A percentile compares a stretch with the other conserved stretches of the same genome.
phyloP scores from a whole-genome alignment of 1,140 invertebrate species.

The Drosophila truncata region DNA sequence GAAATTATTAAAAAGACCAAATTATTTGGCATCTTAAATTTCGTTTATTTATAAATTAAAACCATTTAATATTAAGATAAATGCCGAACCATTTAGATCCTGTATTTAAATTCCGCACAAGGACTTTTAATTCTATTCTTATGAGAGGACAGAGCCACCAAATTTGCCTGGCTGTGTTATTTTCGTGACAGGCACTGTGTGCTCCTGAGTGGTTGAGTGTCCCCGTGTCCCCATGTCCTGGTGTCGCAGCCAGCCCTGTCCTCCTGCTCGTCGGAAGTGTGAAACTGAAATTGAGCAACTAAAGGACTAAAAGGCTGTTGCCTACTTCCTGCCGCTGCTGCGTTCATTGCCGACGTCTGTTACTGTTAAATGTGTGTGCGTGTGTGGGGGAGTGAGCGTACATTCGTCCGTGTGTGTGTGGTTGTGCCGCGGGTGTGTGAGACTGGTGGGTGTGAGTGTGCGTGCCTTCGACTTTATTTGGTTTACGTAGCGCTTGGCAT shows the following conservation, averaged over 20 bases:
- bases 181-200: constrained; percentile 16
- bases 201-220: constrained; percentile 23
- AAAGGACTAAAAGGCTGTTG: constrained; percentile 83
- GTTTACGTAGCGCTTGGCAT: constrained; percentile 82
- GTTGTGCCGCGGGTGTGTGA: constrained; percentile 24
- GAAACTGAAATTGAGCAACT: constrained; percentile 85
- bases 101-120: background rate
- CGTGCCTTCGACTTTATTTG: constrained; percentile 80
- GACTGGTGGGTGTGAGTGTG: constrained; percentile 40
- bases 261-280: constrained; percentile 73
- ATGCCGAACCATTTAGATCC: background rate
- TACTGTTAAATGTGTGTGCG: constrained; percentile 77
- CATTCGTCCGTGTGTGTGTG: constrained; percentile 20
- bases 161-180: constrained; percentile 19
- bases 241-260: constrained; percentile 33
- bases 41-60: background rate
- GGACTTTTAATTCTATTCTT: background rate
- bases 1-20: background rate
- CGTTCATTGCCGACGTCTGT: constrained; percentile 82
- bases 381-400: constrained; percentile 32
- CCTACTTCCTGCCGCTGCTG: constrained; percentile 66
- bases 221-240: constrained; percentile 19
- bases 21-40: background rate
- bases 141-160: background rate
- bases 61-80: background rate